Base-by-base conservation (phyloP, 2,888 invertebrate genomes). In the Glaucopsyche alexis region DNA sequence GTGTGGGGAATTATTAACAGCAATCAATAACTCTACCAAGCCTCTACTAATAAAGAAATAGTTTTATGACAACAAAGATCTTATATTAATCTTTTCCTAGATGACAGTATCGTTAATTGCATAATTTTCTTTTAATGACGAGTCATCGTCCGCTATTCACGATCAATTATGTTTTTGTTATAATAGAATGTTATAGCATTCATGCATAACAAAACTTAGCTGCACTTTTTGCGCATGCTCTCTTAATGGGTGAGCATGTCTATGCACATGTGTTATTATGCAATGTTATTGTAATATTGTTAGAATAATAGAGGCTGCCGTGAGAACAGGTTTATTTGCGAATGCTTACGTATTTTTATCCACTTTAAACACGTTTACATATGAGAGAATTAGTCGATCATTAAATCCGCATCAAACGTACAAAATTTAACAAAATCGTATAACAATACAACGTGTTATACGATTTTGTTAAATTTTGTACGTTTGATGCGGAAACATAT, bases 101-200 rank as follows among this genome's bases (percentile, higher is more conserved):
- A 14, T 16, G 13, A 8, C 29, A 19, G 29, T 60, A 60, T 60
- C 29, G 60, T 60, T 60, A 60, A 60, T 60, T 60, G 29, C 29
- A 29, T 60, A 60, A 38, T 60, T 60, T 29, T 38, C 29, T 60
- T 7, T 13, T 60, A 60, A 60, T 60, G 11, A 60, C 29, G 60
- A 60, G 60, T 60, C 60, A 60, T 60, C 29, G 60, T 60, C 60
- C 60, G 29, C 60, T 60, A 60, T 60, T 60, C 29, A 60, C 60
- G 60, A 60, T 60, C 60, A 38, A 60, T 60, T 60, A 60, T 60
- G 60, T 60, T 60, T 60, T 60, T 60, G 29, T 29, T 13, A 60
- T 60, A 60, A 60, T 60, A 60, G 60, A 60, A 60, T 60, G 60
- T 16, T 60, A 38, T 13, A 60, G 60, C 60, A 60, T 60, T 60